Evolutionary conservation across 2,797 vertebrate genomes (phyloP), one percentile per base, ranked within the genome.

Genomic region (Huso huso): DNA sequence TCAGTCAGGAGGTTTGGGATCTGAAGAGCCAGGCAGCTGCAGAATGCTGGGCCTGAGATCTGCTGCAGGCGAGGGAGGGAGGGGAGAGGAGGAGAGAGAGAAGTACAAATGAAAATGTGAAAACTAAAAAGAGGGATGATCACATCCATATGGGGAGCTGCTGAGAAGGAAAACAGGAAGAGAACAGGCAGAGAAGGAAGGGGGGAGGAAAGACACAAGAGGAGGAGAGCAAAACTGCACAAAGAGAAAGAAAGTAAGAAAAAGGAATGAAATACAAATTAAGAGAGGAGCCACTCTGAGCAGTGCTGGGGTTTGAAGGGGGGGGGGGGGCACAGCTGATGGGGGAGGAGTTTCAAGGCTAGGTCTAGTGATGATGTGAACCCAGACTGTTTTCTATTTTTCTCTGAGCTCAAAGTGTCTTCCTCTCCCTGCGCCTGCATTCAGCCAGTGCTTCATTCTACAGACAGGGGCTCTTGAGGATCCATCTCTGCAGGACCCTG

Each of bases 91-190:
- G 77, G 23, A 37, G 23, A 37, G 23, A 37, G 23, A 37, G 23
- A 37, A 81, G 70, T 74, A 78, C 77, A 83, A 79, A 85, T 84
- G 80, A 81, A 85, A 83, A 78, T 68, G 63, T 49, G 23, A 70
- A 58, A 58, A 58, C 55, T 61, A 83, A 81, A 74, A 80, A 77
- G 69, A 72, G 71, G 75, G 71, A 81, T 89, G 87, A 90, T 90
- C 83, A 82, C 80, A 88, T 88, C 88, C 88, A 91, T 87, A 88
- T 91, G 89, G 81, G 81, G 75, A 58, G 75, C 73, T 76, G 75
- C 68, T 69, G 70, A 61, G 64, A 69, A 67, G 68, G 60, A 59
- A 37, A 37, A 37, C 23, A 63, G 62, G 10, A 48, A 57, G 61
- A 37, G 23, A 62, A 18, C 15, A 37, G 23, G 23, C 23, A 37